phyloP scores from a whole-genome alignment of 2,888 invertebrate species.

The Odontocerum albicorne region DNA sequence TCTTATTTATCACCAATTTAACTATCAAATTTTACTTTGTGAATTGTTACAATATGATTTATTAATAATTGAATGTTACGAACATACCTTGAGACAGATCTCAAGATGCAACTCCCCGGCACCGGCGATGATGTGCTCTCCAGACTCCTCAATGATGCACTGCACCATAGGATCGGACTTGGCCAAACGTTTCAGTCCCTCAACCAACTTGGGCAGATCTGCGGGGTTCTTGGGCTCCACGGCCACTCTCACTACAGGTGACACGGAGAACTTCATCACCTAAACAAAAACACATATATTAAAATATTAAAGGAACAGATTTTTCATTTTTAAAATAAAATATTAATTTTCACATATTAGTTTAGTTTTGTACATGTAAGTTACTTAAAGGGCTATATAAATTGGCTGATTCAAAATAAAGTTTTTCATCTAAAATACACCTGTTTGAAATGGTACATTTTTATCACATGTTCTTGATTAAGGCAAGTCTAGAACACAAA shows the following conservation, averaged over 20 bases:
- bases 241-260: constrained; percentile 98
- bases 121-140: constrained; percentile 99
- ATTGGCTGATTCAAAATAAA: too few relatives aligned
- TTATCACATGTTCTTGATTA: too few relatives aligned
- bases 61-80: background rate
- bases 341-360: too few relatives aligned
- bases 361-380: too few relatives aligned
- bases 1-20: background rate
- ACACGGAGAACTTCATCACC: constrained; percentile 99
- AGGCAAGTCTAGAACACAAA: too few relatives aligned
- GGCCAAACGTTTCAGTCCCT: constrained; percentile 97
- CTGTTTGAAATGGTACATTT: too few relatives aligned
- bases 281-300: too few relatives aligned
- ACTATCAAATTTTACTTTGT: background rate
- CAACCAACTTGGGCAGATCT: constrained; percentile 98
- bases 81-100: constrained; percentile 94
- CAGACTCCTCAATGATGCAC: constrained; percentile 98
- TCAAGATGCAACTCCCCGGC: constrained; percentile 99
- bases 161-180: constrained; percentile 99
- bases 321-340: too few relatives aligned
- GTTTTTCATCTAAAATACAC: too few relatives aligned
- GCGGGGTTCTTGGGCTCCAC: constrained; percentile 99
- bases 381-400: too few relatives aligned
- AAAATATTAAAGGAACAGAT: too few relatives aligned
- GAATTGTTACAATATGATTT: background rate